Base-by-base conservation (phyloP, 2,797 vertebrate species). In the Potorous gilbertii region DNA sequence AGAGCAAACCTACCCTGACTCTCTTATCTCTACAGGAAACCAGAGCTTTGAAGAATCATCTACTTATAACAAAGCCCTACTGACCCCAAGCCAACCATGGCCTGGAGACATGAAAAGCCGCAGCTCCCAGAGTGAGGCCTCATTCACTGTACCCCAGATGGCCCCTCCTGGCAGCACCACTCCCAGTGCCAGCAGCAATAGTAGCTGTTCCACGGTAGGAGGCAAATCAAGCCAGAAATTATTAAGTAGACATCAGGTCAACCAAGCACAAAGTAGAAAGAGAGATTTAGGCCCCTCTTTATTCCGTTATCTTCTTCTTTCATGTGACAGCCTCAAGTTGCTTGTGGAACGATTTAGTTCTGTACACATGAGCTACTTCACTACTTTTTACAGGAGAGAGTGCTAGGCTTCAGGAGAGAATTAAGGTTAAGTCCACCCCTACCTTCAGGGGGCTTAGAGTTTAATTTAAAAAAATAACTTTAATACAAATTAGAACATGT, bases 161-260 rank as follows among this genome's bases (percentile, higher is more conserved):
- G 98, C 98, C 0, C 97, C 99, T 3, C 98, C 99, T 0, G 99
- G 99, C 97, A 99, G 98, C 97, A 98, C 98, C 95, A 99, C 99
- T 0, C 99, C 99, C 2, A 99, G 99, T 74, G 98, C 99, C 96
- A 99, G 98, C 97, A 99, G 98, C 98, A 99, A 97, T 98, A 98
- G 99, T 97, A 99, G 99, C 97, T 99, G 99, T 97, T 99, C 99
- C 98, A 99, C 99, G 97, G 99, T 99, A 98, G 98, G 98, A 81
- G 74, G 74, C 74, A 27, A 87, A 50, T 50, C 74, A 50, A 87
- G 40, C 40, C 74, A 87, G 74, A 46, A 50, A 46, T 46, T 81
- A 24, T 87, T 50, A 21, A 16, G n/a, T 27, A 27, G 40, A 28
- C 3, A 5, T 8, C 18, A 46, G 66, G n/a, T 81, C 40, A 81